These are phyloP conservation scores for Drosophila falleni DNA, from an alignment of 2,888 invertebrate species.

Conservation along the genomic window DNA sequence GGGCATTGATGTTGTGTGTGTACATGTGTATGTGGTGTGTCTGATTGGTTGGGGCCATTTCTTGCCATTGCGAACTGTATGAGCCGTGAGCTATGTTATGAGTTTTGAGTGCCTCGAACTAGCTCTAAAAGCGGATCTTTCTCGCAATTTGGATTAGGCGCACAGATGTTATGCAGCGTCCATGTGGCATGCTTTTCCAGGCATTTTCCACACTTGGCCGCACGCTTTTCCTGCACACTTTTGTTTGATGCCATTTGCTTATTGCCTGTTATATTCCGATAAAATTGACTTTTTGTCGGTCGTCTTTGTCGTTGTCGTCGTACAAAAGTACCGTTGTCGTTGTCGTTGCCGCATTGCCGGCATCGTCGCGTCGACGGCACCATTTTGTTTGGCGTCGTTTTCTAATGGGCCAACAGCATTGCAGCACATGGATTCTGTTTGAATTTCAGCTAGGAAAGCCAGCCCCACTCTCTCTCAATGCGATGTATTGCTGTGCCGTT, in stretches of 20 bases:
- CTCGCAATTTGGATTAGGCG: conserved; percentile 82
- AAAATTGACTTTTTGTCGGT: conserved; percentile 82
- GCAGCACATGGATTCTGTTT: conserved; percentile 65
- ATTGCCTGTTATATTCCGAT: conserved; percentile 82
- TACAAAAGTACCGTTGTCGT: conserved; percentile 12
- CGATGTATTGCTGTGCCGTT: neutral
- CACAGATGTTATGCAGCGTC: conserved; percentile 54
- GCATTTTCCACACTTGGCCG: conserved; percentile 31
- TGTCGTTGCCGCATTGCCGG: conserved; percentile 24
- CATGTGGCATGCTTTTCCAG: conserved; percentile 56
- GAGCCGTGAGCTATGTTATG: conserved; percentile 39
- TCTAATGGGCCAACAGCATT: conserved; percentile 77
- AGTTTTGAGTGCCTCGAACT: conserved; percentile 60
- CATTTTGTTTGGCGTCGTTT: conserved; percentile 80
- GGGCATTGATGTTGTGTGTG: neutral
- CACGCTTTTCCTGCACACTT: conserved; percentile 50
- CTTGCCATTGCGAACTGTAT: conserved; percentile 22
- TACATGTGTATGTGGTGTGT: conserved; percentile 2
- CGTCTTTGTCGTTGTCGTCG: conserved; percentile 40
- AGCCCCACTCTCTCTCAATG: conserved; percentile 7
- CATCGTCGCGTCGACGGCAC: conserved; percentile 57
- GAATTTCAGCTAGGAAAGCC: conserved; percentile 29
- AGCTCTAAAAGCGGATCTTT: conserved; percentile 84
- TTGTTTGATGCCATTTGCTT: conserved; percentile 54
- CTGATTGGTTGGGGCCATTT: conserved; percentile 36